phyloP scores from a whole-genome alignment of 2,113 vertebrate genomes.

The Vicugna pacos region DNA sequence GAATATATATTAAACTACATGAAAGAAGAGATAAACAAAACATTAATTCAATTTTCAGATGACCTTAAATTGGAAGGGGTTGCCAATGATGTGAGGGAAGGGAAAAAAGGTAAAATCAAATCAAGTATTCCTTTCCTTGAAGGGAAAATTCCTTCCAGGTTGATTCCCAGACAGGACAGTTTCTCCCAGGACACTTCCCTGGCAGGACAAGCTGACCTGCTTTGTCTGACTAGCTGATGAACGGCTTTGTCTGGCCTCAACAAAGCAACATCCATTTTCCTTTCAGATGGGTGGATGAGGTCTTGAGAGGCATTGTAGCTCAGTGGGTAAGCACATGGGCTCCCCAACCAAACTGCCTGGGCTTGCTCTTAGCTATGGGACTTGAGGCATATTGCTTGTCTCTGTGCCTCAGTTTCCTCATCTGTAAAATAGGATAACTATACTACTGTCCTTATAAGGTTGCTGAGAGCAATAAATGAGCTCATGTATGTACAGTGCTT shows the following conservation, averaged over 20 bases:
- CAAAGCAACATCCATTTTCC: constrained; percentile 46
- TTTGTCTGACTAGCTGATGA: constrained; percentile 72
- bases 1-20: constrained; percentile 54
- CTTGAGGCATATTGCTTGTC: not conserved
- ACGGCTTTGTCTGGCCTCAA: constrained; percentile 65
- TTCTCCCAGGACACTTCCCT: constrained; percentile 78
- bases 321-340: not conserved
- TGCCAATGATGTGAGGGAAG: constrained; percentile 50
- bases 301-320: not conserved
- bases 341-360: not conserved
- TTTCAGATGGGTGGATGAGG: not conserved
- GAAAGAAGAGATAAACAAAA: constrained; percentile 61
- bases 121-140: constrained; percentile 78
- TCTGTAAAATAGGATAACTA: constrained; percentile 31
- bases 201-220: constrained; percentile 79
- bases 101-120: constrained; percentile 63
- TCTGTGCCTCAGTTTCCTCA: constrained; percentile 9
- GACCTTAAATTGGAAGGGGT: constrained; percentile 62
- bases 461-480: not conserved
- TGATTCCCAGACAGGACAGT: constrained; percentile 70
- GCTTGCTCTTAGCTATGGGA: not conserved
- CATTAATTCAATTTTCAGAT: constrained; percentile 76
- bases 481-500: not conserved
- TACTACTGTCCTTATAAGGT: not conserved
- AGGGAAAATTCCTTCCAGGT: constrained; percentile 78